Base-by-base conservation (phyloP, 2,113 vertebrate genomes). In the Cairina moschata region DNA sequence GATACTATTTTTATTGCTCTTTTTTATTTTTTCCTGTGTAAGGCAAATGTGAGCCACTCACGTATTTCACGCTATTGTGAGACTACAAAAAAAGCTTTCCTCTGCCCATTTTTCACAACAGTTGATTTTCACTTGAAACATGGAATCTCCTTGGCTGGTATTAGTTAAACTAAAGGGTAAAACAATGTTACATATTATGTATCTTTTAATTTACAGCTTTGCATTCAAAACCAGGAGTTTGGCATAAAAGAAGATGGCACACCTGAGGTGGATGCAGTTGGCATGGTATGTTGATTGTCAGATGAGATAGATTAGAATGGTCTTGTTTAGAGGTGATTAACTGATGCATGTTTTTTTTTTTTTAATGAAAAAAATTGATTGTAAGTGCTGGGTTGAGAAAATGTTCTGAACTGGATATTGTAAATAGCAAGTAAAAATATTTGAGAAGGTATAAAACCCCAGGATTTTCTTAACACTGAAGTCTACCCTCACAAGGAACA, bases 161-260 rank as follows among this genome's bases (percentile, higher is more conserved):
- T 23, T 69, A 59, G 7, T 69, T 76, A 73, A 86, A 54, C 16
- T 71, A 36, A 44, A 54, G 10, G 18, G 23, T 8, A 22, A 48
- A 72, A 23, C 18, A 31, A 16, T 34, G 36, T 74, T 63, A 67
- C 1, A 2, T 32, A 3, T 12, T 65, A 21, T 36, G 6, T 86
- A 22, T 38, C 31, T 96, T 91, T 84, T 94, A 22, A 34, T 94
- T 97, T 96, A 52, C 84, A 98, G 98, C 97, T 98, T 74, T 96
- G 97, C 28, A 55, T 96, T 95, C 96, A 96, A 92, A 97, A 92
- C 50, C 93, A 97, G 85, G 88, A 96, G 50, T 96, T 98, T 95
- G 63, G 75, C 50, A 50, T 94, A 55, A 98, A 98, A 82, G 88
- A 87, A 86, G 97, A 98, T 88, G 97, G 96, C 96, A 96, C 93